Conservation (phyloP, 2,888 invertebrate species). For the Odiellus spinosus region DNA sequence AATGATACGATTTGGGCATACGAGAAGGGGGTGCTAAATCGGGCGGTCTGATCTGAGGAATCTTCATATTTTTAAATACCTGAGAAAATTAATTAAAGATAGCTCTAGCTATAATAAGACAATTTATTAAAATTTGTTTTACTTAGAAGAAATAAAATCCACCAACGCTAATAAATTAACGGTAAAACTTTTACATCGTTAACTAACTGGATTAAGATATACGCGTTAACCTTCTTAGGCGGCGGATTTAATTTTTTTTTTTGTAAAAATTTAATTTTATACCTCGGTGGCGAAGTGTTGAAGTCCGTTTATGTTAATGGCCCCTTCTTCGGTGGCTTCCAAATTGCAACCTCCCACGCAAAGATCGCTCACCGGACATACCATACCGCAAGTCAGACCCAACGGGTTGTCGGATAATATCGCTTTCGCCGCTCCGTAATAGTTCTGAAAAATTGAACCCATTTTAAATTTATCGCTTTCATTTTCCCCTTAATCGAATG, state of each 20-base stretch:
- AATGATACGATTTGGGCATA: constrained; percentile 32
- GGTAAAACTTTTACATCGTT: too few species aligned
- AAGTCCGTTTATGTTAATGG: constrained; percentile 95
- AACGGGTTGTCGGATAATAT: constrained; percentile 95
- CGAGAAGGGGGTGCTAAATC: constrained; percentile 31
- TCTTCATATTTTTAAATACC: constrained; percentile 84
- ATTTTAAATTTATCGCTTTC: too few species aligned
- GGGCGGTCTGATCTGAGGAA: constrained; percentile 70
- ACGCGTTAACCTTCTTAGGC: too few species aligned
- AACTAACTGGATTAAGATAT: too few species aligned
- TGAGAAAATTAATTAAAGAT: constrained; percentile 27
- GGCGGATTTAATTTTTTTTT: too few species aligned
- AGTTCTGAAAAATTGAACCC: constrained; percentile 48
- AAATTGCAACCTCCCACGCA: constrained; percentile 97
- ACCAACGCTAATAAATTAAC: too few species aligned
- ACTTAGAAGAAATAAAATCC: not conserved
- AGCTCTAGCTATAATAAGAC: not conserved
- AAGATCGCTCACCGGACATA: constrained; percentile 94
- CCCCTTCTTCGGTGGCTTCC: constrained; percentile 87
- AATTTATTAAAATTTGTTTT: not conserved
- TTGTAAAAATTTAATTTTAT: constrained; percentile 10
- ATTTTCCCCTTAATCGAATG: too few species aligned
- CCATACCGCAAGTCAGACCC: constrained; percentile 92
- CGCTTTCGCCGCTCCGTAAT: constrained; percentile 86
- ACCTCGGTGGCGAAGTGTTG: constrained; percentile 96